Evolutionary conservation across 2,797 vertebrate species (phyloP).

Genomic region (Phylloscopus collybita): DNA sequence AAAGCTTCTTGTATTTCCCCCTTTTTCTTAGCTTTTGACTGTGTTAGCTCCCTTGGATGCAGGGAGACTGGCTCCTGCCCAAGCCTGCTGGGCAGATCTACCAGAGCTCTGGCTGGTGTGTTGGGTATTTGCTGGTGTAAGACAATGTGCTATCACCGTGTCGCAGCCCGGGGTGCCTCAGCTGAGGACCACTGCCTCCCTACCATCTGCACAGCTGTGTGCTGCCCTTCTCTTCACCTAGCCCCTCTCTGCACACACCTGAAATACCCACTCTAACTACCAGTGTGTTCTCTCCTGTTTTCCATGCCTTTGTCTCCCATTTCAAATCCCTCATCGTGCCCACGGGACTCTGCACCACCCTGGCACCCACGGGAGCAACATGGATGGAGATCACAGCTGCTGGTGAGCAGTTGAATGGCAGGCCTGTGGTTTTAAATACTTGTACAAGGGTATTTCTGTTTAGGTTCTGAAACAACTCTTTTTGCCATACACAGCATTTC

Average conservation of each 20-base stretch:
- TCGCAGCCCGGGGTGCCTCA: neutral
- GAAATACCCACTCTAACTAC: neutral
- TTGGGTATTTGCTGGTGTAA: neutral
- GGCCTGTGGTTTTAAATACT: neutral
- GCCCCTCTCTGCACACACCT: neutral
- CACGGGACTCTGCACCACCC: neutral
- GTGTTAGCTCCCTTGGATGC: neutral
- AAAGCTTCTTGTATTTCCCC: neutral
- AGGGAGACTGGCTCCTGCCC: neutral
- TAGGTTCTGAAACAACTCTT: neutral
- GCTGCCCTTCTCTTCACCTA: neutral
- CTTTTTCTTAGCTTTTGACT: neutral
- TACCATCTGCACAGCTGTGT: neutral
- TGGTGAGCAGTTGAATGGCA: neutral
- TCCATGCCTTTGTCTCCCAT: neutral
- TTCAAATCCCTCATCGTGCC: neutral
- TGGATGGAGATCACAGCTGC: neutral
- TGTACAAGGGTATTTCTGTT: neutral
- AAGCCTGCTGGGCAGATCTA: neutral
- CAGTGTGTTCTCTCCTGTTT: neutral
- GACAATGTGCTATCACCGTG: fast-evolving
- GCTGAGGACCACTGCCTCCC: neutral
- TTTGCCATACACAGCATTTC: neutral
- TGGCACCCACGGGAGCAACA: neutral
- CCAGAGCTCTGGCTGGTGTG: neutral